Evolutionary conservation across 2,113 vertebrate species (phyloP).

Genomic region (Catagonus wagneri): DNA sequence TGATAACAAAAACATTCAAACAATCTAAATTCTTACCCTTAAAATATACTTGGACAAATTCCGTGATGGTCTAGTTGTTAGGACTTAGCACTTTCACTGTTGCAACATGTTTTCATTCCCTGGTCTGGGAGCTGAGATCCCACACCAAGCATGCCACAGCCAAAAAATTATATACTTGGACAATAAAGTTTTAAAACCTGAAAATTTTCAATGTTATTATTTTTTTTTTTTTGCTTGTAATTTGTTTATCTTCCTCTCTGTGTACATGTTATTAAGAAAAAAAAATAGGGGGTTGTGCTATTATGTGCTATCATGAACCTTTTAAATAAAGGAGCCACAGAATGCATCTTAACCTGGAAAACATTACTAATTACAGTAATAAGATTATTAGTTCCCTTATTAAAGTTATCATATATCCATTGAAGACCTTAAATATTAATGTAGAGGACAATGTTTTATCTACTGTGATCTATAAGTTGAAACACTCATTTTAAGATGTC

Average conservation of each 20-base stretch:
- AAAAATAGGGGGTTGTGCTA: background rate
- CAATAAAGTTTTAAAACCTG: background rate
- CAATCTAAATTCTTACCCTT: background rate
- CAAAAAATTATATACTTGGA: background rate
- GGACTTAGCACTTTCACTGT: too few species aligned
- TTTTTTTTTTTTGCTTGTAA: background rate
- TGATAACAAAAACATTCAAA: background rate
- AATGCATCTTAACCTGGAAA: background rate
- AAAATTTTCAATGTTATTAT: background rate
- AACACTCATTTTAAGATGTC: background rate
- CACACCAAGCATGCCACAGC: too few species aligned
- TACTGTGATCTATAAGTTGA: background rate
- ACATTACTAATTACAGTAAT: background rate
- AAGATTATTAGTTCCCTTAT: background rate
- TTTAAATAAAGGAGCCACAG: background rate
- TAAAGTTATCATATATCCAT: background rate
- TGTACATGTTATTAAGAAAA: background rate
- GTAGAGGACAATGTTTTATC: background rate
- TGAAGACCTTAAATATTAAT: background rate
- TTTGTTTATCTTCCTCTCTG: background rate
- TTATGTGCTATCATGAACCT: background rate
- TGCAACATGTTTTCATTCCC: too few species aligned
- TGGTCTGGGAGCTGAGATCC: too few species aligned
- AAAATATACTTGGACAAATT: background rate
- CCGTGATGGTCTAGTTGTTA: too few species aligned